Evolutionary conservation across 1,140 invertebrate genomes (phyloP), one percentile per base, ranked within the genome.

Genomic region (Aphidius ervi): DNA sequence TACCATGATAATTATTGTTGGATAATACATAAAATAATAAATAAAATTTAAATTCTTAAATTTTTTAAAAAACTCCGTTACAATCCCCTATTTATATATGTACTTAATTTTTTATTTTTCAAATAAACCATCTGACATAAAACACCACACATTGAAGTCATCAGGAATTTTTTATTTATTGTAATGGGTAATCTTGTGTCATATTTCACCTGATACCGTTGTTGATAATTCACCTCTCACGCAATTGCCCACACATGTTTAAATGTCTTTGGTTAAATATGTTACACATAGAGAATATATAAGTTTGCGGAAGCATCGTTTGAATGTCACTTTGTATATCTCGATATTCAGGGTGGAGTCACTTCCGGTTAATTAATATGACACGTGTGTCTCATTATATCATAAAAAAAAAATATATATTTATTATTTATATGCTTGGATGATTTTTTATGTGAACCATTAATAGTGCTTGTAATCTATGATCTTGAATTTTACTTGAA

Each of bases 311-410:
- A 23, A 55, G 39, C 16, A 45, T 23, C 23, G 37, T 23, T 56
- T 61, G 47, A 61, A 61, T 46, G 54, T 56, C 46, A 56, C 53
- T 40, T 37, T 6, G 23, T 23, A 23, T 31, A 45, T 20, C 23
- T 43, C 23, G 16, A 56, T 49, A 61, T 61, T 49, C 16, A 49
- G 48, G 23, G 46, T 42, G 52, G 37, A 53, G 39, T 31, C 31
- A 57, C 48, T 58, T 58, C 47, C 58, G 23, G 58, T 52, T 64
- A 59, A 67, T 67, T 62, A 67, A 60, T 56, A 50, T 40, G 62
- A 46, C 62, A 64, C 61, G 65, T 64, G 65, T 45, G 54, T 62
- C 59, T 62, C 58, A 56, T 61, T 64, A 61, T 53, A n/a, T 4
- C 23, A 48, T 9, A 58, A 54, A 59, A 49, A 65, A 62, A 61